Base-by-base conservation (phyloP, 2,888 invertebrate species). In the Lithophane leautieri region DNA sequence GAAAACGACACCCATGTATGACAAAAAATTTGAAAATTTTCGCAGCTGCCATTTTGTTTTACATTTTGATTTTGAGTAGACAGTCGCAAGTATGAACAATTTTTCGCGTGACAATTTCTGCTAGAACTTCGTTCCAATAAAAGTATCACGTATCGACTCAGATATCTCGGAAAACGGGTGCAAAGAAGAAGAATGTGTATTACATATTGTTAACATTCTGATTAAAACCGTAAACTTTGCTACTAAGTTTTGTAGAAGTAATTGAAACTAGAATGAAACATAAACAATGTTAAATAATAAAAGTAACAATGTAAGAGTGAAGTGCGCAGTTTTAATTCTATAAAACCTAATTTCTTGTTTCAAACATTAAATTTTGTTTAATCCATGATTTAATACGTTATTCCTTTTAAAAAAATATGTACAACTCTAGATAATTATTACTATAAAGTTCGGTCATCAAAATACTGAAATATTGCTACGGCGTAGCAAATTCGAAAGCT, bases 401-500 rank as follows among this genome's bases (percentile, higher is more conserved):
- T 28, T 34, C 11, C 28, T n/a, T n/a, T 25, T 12, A 4, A 54
- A 54, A 54, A 4, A 34, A n/a, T 60, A 60, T 4, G n/a, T 16
- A 19, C 16, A 52, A 28, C 22, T 25, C 4, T 65, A 42, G 40
- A 6, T 40, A 34, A 34, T 34, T 34, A 14, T 1, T 63, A 42
- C n/a, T 6, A 28, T n/a, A 70, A 69, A 63, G 16, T 8, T 62
- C 8, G 14, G 3, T 6, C 4, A 42, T 34, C 14, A 44, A 11
- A 40, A 52, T 6, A n/a, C 22, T 47, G 9, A 40, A 52, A 42
- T 56, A 22, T 50, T 58, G 50, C 63, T 58, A 80, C 79, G 58
- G 19, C 54, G 75, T 73, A 81, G 81, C 56, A 63, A 22, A 44
- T 44, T 52, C 6, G 22, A 34, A 25, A 34, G 14, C 28, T 52